Evolutionary conservation across 2,797 vertebrate genomes (phyloP), one percentile per base, ranked within the genome.

Genomic region (Synaphobranchus kaupii): DNA sequence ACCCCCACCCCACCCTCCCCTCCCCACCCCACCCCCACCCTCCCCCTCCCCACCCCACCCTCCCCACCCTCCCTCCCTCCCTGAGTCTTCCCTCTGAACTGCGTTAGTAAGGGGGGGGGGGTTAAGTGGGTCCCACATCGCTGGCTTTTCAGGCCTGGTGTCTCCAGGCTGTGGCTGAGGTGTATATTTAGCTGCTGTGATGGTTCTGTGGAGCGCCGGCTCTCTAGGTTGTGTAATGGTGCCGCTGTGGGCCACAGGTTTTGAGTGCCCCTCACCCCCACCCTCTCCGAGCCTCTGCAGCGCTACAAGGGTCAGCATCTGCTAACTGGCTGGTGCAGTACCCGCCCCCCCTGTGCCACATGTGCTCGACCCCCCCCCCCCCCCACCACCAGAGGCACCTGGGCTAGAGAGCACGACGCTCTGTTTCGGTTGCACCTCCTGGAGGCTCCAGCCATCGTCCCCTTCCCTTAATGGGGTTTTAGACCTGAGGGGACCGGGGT

Each of bases 171-270:
- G 85, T 89, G 90, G 90, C 90, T 89, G 89, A 89, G 86, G 88
- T 87, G 86, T 86, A 89, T 87, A 88, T 84, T 92, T 31, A 63
- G 86, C 89, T 91, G 90, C 93, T 91, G 92, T 20, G 89, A 90
- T 88, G 88, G 85, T 82, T 86, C 88, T 0, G 34, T 60, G 88
- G 86, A 13, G 54, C 68, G 60, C 60, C 8, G 7, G 60, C 60
- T 89, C 88, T 88, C 84, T 52, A 54, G 71, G 90, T 92, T 93
- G 92, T 92, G 90, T 92, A 92, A 92, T n/a, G 68, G 81, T 86
- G 28, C 68, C 9, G 90, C 92, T 92, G 92, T 68, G 89, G 66
- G 91, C 91, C 92, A 92, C 94, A 93, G 93, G 94, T 93, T 93
- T 89, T 76, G 90, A 91, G 84, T 92, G 90, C 50, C 20, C 58